phyloP scores from a whole-genome alignment of 1,140 invertebrate genomes.

The Chironomus tepperi region DNA sequence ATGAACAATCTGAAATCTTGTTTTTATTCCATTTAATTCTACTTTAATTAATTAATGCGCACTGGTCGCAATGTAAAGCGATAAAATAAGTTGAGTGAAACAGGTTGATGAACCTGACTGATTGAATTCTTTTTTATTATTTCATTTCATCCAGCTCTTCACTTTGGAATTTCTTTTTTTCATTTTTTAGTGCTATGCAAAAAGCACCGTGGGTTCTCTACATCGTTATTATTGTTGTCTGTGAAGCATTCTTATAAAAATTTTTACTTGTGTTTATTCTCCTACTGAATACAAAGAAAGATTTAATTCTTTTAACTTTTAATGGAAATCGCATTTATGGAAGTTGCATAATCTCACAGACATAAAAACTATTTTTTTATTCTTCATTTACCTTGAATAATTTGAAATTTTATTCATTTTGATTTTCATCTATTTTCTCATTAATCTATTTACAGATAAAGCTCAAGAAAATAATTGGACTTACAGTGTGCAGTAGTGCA shows the following conservation, averaged over 20 bases:
- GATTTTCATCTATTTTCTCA: constrained; percentile 24
- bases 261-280: not conserved
- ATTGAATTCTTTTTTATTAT: constrained; percentile 3
- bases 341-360: constrained; percentile 1
- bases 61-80: not conserved
- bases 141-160: not conserved
- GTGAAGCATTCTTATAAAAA: not conserved
- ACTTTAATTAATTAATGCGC: not conserved
- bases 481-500: constrained; percentile 86
- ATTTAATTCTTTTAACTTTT: not conserved
- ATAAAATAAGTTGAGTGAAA: not conserved
- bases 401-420: constrained; percentile 23
- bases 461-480: constrained; percentile 83
- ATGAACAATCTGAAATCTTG: not conserved
- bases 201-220: not conserved
- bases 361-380: not conserved
- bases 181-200: not conserved
- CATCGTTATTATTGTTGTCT: not conserved
- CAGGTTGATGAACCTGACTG: constrained; percentile 5
- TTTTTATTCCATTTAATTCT: not conserved
- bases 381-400: not conserved
- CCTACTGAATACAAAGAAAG: not conserved
- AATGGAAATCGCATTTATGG: not conserved
- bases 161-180: not conserved
- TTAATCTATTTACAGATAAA: constrained; percentile 69